These are phyloP conservation scores for Phocoena phocoena DNA, from an alignment of 2,113 vertebrate genomes.

Conservation along the genomic window DNA sequence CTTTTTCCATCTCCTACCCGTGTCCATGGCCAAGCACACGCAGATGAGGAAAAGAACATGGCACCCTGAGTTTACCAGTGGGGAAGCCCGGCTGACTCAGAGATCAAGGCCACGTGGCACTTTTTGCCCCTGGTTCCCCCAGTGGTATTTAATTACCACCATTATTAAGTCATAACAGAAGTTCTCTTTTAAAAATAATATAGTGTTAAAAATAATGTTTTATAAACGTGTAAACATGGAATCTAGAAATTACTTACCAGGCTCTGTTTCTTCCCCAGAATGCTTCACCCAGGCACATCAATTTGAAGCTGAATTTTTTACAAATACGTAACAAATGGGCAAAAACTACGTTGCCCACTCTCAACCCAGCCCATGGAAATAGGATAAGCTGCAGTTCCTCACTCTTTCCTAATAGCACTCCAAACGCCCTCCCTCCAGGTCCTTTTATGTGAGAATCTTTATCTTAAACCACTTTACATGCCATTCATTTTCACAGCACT, in stretches of 20 bases:
- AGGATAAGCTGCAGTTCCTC: neutral
- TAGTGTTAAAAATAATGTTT: neutral
- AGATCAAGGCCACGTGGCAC: neutral
- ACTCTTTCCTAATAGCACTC: neutral
- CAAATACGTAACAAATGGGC: neutral
- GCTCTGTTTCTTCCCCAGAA: neutral
- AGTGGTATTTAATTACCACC: neutral
- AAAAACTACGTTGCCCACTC: neutral
- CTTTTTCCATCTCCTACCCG: neutral
- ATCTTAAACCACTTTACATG: conserved; percentile 43
- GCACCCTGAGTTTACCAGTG: neutral
- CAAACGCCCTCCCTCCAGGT: neutral
- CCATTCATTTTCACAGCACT: conserved; percentile 61
- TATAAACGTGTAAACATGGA: neutral
- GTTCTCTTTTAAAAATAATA: conserved; percentile 40
- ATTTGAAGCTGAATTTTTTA: neutral
- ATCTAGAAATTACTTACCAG: conserved; percentile 27
- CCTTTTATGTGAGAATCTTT: conserved; percentile 56
- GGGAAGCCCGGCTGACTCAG: neutral
- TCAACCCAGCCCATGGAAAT: neutral
- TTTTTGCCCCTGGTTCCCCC: neutral
- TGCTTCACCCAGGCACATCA: neutral
- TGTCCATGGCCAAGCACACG: neutral
- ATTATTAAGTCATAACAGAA: neutral
- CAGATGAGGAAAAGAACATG: neutral